These are phyloP conservation scores for Phoxinus dragarum DNA, from an alignment of 2,797 vertebrate genomes.

Conservation along the genomic window DNA sequence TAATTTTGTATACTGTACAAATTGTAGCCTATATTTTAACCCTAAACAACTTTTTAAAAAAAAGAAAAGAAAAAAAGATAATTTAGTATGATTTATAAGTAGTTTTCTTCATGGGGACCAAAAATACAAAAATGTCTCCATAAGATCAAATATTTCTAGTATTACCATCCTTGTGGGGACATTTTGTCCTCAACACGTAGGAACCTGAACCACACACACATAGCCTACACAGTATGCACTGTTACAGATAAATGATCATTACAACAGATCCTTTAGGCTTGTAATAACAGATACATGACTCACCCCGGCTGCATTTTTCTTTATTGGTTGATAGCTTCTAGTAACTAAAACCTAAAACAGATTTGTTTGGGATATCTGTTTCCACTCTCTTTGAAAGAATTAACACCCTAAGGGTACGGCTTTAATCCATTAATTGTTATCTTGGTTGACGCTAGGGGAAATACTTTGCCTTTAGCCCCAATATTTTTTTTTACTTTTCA, in stretches of 20 bases:
- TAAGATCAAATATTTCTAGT: not conserved
- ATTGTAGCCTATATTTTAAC: not conserved
- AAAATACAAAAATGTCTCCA: not conserved
- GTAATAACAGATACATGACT: not conserved
- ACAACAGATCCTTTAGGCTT: not conserved
- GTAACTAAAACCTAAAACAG: not conserved
- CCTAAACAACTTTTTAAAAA: not conserved
- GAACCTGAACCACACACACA: not conserved
- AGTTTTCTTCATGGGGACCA: not conserved
- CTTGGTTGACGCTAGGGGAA: not conserved
- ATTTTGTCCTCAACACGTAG: not conserved
- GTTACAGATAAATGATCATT: not conserved
- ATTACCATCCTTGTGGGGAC: not conserved
- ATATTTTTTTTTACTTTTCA: not conserved
- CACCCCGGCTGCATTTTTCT: not conserved
- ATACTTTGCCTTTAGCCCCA: not conserved
- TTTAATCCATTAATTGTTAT: not conserved
- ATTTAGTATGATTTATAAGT: not conserved
- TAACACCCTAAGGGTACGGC: not conserved
- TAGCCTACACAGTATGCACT: not conserved
- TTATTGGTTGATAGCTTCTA: not conserved
- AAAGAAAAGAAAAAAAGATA: not conserved
- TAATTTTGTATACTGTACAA: not conserved
- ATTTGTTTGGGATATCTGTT: not conserved
- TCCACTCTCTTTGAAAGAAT: not conserved